Conservation (phyloP, 2,888 invertebrate genomes). For the Digitonthophagus gazella region DNA sequence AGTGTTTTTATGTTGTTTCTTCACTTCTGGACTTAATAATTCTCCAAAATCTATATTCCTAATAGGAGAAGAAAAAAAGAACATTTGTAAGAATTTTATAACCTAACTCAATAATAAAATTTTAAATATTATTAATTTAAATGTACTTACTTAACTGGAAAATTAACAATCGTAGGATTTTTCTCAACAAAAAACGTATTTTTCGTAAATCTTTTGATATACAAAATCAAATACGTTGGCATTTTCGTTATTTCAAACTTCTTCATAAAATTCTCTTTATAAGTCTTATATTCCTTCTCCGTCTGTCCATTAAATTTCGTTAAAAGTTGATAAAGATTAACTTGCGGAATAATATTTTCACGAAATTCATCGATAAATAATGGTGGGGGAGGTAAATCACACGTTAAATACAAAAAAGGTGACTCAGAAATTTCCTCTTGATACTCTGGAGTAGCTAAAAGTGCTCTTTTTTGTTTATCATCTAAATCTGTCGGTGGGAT, state of each 20-base stretch:
- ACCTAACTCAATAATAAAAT: constrained; percentile 8
- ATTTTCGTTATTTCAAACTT: constrained; percentile 92
- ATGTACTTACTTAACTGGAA: constrained; percentile 92
- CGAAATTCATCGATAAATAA: constrained; percentile 95
- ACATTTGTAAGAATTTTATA: too few species aligned
- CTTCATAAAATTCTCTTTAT: constrained; percentile 97
- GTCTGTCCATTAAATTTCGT: constrained; percentile 94
- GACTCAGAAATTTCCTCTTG: constrained; percentile 84
- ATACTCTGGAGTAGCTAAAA: constrained; percentile 81
- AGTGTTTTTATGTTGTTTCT: constrained; percentile 74
- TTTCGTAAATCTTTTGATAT: constrained; percentile 97
- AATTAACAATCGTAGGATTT: constrained; percentile 99
- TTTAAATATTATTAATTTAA: constrained; percentile 19
- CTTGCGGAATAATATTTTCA: constrained; percentile 99
- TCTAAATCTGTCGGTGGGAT: constrained; percentile 90
- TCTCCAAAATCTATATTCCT: constrained; percentile 98
- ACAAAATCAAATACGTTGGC: constrained; percentile 92
- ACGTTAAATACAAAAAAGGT: constrained; percentile 94
- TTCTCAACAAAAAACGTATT: constrained; percentile 99
- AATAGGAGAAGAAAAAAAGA: constrained; percentile 39
- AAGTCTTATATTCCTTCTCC: constrained; percentile 98
- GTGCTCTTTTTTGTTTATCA: constrained; percentile 79
- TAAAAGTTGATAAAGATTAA: constrained; percentile 89
- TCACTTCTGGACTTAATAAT: constrained; percentile 82
- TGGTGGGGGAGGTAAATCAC: constrained; percentile 96